Evolutionary conservation across 2,113 vertebrate genomes (phyloP).

Genomic region (Semnornis frantzii): DNA sequence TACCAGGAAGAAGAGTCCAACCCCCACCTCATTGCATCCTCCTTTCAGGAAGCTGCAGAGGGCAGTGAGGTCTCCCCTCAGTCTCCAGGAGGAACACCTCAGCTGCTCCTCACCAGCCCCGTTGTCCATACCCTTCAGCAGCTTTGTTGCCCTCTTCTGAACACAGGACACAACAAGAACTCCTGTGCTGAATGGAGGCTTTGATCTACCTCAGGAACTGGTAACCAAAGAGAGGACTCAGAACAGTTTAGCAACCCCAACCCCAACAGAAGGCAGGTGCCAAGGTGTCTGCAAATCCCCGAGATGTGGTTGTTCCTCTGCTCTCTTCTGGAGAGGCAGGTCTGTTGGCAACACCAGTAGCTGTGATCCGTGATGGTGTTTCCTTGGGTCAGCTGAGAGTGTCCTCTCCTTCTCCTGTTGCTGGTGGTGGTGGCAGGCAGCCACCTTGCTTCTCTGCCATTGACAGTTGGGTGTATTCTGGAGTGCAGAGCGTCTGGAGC

Average conservation of each 20-base stretch:
- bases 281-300: not conserved
- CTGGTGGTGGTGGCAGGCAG: constrained; percentile 1
- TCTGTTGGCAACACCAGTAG: not conserved
- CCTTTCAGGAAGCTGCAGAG: too few relatives aligned
- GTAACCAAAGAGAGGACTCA: not conserved
- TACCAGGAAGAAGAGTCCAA: too few relatives aligned
- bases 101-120: too few relatives aligned
- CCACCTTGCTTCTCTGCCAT: not conserved
- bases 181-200: not conserved
- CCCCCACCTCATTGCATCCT: too few relatives aligned
- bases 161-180: not conserved
- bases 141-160: too few relatives aligned
- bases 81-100: too few relatives aligned
- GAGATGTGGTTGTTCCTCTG: not conserved
- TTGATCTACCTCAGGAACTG: not conserved
- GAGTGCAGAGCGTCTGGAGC: constrained; percentile 8
- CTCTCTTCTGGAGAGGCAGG: not conserved
- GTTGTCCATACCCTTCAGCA: too few relatives aligned
- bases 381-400: not conserved
- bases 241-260: not conserved
- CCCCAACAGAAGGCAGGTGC: not conserved
- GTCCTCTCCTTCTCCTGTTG: not conserved
- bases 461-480: not conserved
- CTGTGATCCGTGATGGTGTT: not conserved
- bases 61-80: too few relatives aligned